Percentiles rank a stretch among this genome's conserved stretches.
Evolutionary conservation across 2,113 vertebrate species (phyloP).

Genomic region (Hydrochoerus hydrochaeris): DNA sequence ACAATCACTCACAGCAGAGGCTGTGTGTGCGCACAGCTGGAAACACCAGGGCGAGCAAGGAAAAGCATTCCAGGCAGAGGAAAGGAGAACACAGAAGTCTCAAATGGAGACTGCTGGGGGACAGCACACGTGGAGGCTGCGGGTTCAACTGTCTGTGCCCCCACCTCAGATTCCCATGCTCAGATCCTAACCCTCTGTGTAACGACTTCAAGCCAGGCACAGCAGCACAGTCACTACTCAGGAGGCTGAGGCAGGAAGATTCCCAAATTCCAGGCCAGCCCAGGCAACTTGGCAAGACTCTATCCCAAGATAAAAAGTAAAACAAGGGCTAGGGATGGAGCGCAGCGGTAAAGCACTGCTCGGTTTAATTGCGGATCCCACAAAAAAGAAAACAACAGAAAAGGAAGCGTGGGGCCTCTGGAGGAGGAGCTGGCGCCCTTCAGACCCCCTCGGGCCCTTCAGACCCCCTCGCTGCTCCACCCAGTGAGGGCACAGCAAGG

Average conservation of each 20-base stretch:
- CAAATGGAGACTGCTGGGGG: fast-evolving
- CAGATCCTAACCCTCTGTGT: not conserved
- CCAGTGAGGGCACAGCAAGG: not conserved
- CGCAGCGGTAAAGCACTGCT: not conserved
- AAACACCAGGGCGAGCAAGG: not conserved
- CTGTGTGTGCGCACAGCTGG: not conserved
- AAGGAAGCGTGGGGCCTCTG: not conserved
- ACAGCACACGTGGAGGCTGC: not conserved
- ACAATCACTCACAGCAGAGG: not conserved
- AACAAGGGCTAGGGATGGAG: not conserved
- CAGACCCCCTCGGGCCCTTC: not conserved
- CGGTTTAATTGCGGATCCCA: not conserved
- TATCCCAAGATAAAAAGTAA: not conserved
- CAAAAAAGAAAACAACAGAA: not conserved
- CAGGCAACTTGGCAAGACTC: not conserved
- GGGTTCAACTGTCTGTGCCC: not conserved
- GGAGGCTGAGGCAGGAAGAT: not conserved
- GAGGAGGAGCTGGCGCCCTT: not conserved
- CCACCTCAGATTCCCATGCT: not conserved
- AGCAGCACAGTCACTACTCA: not conserved
- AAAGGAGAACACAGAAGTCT: not conserved
- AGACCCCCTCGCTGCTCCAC: not conserved
- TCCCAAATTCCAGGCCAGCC: not conserved
- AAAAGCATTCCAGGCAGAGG: not conserved
- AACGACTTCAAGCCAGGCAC: not conserved